Evolutionary conservation across 2,113 vertebrate genomes (phyloP), one percentile per base, ranked within the genome.

Genomic region (Nicator chloris): DNA sequence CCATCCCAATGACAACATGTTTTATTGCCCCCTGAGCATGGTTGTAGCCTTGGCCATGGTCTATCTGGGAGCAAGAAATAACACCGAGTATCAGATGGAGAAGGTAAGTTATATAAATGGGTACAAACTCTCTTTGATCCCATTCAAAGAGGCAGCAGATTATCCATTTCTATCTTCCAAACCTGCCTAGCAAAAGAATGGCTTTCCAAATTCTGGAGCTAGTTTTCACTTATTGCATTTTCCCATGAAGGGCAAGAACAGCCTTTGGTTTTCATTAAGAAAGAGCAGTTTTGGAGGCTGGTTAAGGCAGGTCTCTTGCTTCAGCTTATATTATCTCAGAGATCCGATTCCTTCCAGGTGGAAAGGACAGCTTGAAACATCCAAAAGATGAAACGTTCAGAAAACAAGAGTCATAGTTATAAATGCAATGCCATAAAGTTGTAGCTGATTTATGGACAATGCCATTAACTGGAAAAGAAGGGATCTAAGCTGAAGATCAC

Each of bases 11-110:
- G 96, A 90, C 26, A 99, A 99, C 33, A 59, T 98, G 71, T 97
- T 99, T 93, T 98, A 95, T 66, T 99, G 99, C 13, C 98, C 99
- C 4, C 75, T 99, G 87, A 99, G 98, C 94, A 96, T 99, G 95
- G 98, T 99, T 42, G 93, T 98, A 45, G 98, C 98, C 26, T 91
- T 99, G 94, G 95, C 98, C 42, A 98, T 99, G 98, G 96, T 99
- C 77, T 98, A 98, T 47, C 50, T 99, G 86, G 99, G 99, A 18
- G 96, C 98, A n/a, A 95, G 93, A 69, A 98, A 98, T 20, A 97
- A 98, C 71, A 99, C 98, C 10, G 97, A 98, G 28, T 40, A 95
- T 42, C 98, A 99, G 92, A 98, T 99, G 61, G 98, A 98, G 53
- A 97, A 99, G 98, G 99, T 99, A 96, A 89, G 96, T 95, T 18